Evolutionary conservation across 2,797 vertebrate species (phyloP).

Genomic region (Neosalanx taihuensis): DNA sequence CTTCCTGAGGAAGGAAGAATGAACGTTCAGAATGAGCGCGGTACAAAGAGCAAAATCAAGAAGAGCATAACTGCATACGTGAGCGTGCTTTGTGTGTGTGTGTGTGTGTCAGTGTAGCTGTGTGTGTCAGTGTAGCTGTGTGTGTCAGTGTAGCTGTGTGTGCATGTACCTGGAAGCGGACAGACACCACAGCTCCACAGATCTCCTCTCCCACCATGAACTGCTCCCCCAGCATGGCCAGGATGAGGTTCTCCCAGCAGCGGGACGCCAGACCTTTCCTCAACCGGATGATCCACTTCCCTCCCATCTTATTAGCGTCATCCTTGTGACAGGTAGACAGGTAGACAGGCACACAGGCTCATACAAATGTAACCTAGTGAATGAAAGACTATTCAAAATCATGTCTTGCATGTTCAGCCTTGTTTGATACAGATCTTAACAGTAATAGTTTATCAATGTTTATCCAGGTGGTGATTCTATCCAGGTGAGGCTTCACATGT

Average conservation of each 20-base stretch:
- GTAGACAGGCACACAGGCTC: not conserved
- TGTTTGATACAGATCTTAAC: too few species aligned
- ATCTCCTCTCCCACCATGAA: constrained; percentile 99
- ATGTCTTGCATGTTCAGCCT: too few species aligned
- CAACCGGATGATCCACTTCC: constrained; percentile 85
- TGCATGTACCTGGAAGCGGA: constrained; percentile 86
- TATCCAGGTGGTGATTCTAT: too few species aligned
- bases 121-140: not conserved
- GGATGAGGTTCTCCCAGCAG: constrained; percentile 98
- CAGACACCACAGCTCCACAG: constrained; percentile 94
- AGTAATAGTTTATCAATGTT: too few species aligned
- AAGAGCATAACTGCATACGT: not conserved
- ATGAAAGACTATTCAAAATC: too few species aligned
- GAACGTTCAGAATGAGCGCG: not conserved
- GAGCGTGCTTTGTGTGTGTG: not conserved
- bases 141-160: not conserved
- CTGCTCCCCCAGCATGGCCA: constrained; percentile 97
- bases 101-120: not conserved
- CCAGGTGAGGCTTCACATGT: too few species aligned
- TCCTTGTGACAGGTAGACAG: constrained; percentile 59
- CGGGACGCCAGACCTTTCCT: constrained; percentile 94
- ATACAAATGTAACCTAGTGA: too few species aligned
- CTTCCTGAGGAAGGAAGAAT: constrained; percentile 66
- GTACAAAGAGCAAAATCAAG: too few species aligned
- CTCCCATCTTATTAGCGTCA: constrained; percentile 84